Conservation (phyloP, 1,140 invertebrate genomes). For the Anastrepha obliqua region DNA sequence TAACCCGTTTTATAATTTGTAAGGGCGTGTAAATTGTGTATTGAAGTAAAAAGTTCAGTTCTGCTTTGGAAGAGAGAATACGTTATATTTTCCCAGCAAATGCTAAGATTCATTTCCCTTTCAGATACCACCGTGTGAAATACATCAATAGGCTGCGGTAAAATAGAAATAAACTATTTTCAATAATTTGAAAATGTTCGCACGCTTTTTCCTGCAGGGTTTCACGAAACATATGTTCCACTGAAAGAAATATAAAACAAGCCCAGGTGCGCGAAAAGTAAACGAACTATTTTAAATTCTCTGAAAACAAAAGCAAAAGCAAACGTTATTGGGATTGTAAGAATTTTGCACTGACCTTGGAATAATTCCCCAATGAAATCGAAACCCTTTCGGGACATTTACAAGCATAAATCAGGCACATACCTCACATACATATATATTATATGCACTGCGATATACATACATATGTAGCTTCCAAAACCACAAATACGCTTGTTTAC, state of each 20-base stretch:
- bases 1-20: too few species aligned
- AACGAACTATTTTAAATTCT: constrained; percentile 23
- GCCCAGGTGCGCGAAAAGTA: constrained; percentile 20
- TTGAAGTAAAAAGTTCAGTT: too few species aligned
- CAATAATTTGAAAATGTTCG: neutral
- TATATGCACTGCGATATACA: neutral
- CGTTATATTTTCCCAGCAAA: too few species aligned
- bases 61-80: too few species aligned
- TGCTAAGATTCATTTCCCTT: too few species aligned
- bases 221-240: neutral
- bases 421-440: neutral
- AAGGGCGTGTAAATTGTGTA: too few species aligned
- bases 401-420: constrained; percentile 9
- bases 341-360: constrained; percentile 34
- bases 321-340: neutral
- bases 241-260: neutral
- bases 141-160: too few species aligned
- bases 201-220: neutral
- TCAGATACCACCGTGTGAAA: too few species aligned
- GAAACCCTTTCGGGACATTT: neutral
- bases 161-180: too few species aligned
- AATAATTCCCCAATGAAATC: neutral
- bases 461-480: neutral
- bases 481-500: constrained; percentile 19
- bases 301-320: neutral